phyloP scores from a whole-genome alignment of 2,797 vertebrate genomes.

The Mormyrops attenuatus region DNA sequence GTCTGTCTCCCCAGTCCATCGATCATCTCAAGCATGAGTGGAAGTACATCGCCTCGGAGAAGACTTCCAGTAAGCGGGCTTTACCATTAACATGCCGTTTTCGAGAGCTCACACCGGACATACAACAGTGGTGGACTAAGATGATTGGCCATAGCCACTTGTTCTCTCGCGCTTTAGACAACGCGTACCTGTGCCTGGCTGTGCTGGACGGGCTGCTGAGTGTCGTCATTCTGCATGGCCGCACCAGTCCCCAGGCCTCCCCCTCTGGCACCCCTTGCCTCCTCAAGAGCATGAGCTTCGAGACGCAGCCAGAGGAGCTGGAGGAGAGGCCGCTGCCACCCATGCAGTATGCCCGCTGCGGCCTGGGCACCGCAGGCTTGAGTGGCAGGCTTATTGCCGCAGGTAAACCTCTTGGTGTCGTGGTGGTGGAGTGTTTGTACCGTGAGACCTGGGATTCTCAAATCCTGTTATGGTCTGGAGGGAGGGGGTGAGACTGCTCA shows the following conservation, averaged over 20 bases:
- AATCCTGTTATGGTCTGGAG: not conserved
- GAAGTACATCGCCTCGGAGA: slow-evolving; percentile 98
- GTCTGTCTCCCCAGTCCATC: slow-evolving; percentile 79
- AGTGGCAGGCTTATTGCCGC: slow-evolving; percentile 82
- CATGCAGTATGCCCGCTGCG: slow-evolving; percentile 94
- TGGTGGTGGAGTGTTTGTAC: not conserved
- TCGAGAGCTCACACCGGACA: not conserved
- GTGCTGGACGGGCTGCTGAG: slow-evolving; percentile 89
- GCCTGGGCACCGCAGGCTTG: slow-evolving; percentile 83
- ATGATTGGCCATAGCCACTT: not conserved
- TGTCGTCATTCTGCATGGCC: slow-evolving; percentile 94
- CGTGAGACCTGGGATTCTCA: not conserved
- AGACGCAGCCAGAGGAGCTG: slow-evolving; percentile 72
- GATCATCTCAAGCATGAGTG: slow-evolving; percentile 85
- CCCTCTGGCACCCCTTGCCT: slow-evolving; percentile 88
- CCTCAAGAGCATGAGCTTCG: slow-evolving; percentile 92
- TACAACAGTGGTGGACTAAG: not conserved
- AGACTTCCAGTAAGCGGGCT: slow-evolving; percentile 82
- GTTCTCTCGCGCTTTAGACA: slow-evolving; percentile 56
- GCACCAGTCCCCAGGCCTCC: slow-evolving; percentile 89
- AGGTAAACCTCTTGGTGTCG: slow-evolving; percentile 56
- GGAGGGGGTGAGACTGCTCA: not conserved
- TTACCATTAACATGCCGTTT: not conserved
- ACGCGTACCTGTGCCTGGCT: slow-evolving; percentile 91
- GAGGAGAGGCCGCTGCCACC: slow-evolving; percentile 82